Evolutionary conservation across 2,797 vertebrate species (phyloP).

Genomic region (Remorina albescens): DNA sequence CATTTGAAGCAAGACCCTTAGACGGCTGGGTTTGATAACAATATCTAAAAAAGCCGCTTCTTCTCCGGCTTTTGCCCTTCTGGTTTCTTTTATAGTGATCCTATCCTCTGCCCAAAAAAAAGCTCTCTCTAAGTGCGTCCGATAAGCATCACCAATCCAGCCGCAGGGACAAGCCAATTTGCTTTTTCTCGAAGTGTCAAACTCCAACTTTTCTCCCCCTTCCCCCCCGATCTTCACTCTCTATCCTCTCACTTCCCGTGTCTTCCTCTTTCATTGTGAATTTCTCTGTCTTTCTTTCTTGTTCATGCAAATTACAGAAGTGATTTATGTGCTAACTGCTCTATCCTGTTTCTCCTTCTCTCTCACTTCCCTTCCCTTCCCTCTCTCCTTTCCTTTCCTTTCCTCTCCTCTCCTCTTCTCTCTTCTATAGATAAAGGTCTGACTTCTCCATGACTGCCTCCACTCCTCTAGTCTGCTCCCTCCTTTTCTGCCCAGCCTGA

Average conservation of each 20-base stretch:
- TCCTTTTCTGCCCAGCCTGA: constrained; percentile 75
- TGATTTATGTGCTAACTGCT: constrained; percentile 79
- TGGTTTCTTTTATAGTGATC: constrained; percentile 68
- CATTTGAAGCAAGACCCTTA: constrained; percentile 70
- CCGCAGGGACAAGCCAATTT: constrained; percentile 77
- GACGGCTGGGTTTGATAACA: constrained; percentile 70
- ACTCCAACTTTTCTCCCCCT: constrained; percentile 55
- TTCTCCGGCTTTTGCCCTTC: constrained; percentile 60
- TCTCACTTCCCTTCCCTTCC: constrained; percentile 46
- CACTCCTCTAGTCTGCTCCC: constrained; percentile 78
- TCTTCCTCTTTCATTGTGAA: constrained; percentile 59
- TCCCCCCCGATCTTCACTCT: constrained; percentile 48
- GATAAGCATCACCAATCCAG: constrained; percentile 66
- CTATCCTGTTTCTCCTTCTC: constrained; percentile 72
- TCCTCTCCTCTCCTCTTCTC: constrained; percentile 75
- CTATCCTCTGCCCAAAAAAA: constrained; percentile 41
- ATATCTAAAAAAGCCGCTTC: constrained; percentile 68
- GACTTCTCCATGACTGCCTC: constrained; percentile 81
- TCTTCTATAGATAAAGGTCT: constrained; percentile 83
- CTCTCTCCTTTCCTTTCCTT: constrained; percentile 64
- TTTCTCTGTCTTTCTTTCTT: constrained; percentile 65
- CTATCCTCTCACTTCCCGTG: constrained; percentile 24
- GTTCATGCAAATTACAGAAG: constrained; percentile 68
- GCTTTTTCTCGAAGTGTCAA: constrained; percentile 61
- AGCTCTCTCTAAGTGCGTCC: constrained; percentile 63